Base-by-base conservation (phyloP, 2,888 invertebrate species). In the Tiliacea aurago region DNA sequence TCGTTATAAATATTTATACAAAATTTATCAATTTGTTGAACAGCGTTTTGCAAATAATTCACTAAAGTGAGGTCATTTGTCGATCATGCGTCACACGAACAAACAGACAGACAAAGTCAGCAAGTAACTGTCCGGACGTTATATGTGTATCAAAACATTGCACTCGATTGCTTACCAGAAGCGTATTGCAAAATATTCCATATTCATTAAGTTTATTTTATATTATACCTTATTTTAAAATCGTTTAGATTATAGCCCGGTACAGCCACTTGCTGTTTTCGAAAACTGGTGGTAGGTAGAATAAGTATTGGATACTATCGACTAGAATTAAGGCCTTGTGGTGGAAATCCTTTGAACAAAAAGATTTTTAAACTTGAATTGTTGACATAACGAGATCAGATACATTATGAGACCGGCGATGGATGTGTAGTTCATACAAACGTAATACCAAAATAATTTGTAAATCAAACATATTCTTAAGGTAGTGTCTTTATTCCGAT, bases 1-100 rank as follows among this genome's bases (percentile, higher is more conserved):
- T 91, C 93, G 93, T 95, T 95, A 95, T 93, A 95, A 95, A 95
- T 94, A 95, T 95, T 95, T 94, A 95, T 95, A 96, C 95, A 96
- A 96, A 95, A 95, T 94, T 94, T 93, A 93, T 93, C 92, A 92
- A 92, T 93, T 92, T 94, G 86, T 94, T 90, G 91, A 94, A 93
- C 93, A 92, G 94, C 92, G 89, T 91, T 85, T 84, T 90, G 94
- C 94, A 93, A 94, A 93, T 90, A 88, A 93, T 92, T 87, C 88
- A 87, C 92, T 90, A 91, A 89, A 83, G 89, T 91, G 91, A 88
- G 86, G 88, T 90, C 88, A 88, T 86, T 88, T 87, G 88, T 81
- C 89, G 84, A 86, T 84, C 87, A 89, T 86, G 87, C 87, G 74
- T 86, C 76, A 78, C 81, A 81, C 86, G 73, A 80, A 86, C 78